Base-by-base conservation (phyloP, 30 jellyfish, hydroid and myxozoan species). In the Phacellophora camtschatica region DNA sequence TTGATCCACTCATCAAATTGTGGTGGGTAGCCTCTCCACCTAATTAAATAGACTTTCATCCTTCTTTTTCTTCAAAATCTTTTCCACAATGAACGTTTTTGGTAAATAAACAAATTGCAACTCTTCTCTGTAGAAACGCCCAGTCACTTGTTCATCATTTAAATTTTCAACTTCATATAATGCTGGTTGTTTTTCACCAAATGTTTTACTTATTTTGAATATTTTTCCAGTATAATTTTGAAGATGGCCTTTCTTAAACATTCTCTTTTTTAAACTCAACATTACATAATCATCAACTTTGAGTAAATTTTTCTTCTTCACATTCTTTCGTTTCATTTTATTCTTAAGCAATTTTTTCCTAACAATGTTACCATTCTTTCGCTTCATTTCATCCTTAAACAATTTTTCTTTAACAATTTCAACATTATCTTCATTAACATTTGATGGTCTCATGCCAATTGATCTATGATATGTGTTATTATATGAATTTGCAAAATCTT, bases 101-200 rank as follows among this genome's bases (percentile, higher is more conserved):
- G 82, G 82, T 7, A 57, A 68, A 33, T 28, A 28, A 39, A 83
- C 82, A 27, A 19, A 16, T 32, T 56, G 95, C 3, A 83, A 34
- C 56, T 83, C 95, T n/a, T 69, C 48, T 33, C 50, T 20, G 39
- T 83, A 83, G 54, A 83, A 83, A 15, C 79, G 81, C 5, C 77
- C 88, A 16, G 42, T 16, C 16, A 83, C 54, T 13, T 16, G 20
- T 32, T 71, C 87, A 36, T 43, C 84, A 5, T 54, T 37, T 58
- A 57, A 78, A 68, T 70, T 88, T 33, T 56, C 71, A 10, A 83
- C 48, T 35, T 53, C 23, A 27, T 70, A 69, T 32, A 55, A 50
- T 22, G 49, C 36, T 15, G 84, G 77, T 28, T 22, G 3, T 32
- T 43, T 65, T 5, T 50, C 71, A 32, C 62, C 13, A 25, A 49